Evolutionary conservation across 2,113 vertebrate species (phyloP).

Genomic region (Labeo catla): DNA sequence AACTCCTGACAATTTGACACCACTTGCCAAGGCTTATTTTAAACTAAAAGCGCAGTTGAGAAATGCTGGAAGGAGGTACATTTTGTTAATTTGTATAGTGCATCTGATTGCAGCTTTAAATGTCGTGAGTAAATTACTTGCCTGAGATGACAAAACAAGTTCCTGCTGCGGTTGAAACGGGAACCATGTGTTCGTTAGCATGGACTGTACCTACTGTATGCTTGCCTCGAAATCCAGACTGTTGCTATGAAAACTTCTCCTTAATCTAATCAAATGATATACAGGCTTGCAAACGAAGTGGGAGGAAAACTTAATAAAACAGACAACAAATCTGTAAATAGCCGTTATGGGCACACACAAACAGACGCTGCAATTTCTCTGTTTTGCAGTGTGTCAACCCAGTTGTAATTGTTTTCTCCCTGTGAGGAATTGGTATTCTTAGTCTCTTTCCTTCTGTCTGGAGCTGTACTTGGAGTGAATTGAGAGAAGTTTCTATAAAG

Average conservation of each 20-base stretch:
- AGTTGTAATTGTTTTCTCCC: neutral
- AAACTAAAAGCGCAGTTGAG: neutral
- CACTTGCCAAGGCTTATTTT: constrained; percentile 10
- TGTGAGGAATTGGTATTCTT: constrained; percentile 18
- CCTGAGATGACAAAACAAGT: neutral
- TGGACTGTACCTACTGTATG: neutral
- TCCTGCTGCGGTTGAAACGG: neutral
- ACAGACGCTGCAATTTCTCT: neutral
- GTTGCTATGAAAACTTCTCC: neutral
- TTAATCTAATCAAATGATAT: neutral
- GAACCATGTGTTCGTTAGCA: neutral
- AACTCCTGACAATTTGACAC: constrained; percentile 29
- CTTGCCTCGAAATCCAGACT: neutral
- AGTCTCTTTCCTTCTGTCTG: neutral
- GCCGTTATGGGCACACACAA: neutral
- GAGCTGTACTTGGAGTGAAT: constrained; percentile 11
- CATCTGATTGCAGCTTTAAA: neutral
- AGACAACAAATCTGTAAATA: neutral
- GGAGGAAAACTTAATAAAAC: constrained; percentile 18
- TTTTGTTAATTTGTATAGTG: neutral
- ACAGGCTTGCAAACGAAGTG: neutral
- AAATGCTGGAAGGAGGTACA: neutral
- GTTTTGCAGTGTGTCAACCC: neutral
- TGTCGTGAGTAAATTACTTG: constrained; percentile 1
- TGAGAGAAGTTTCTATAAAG: neutral